These are phyloP conservation scores for Paratilapia polleni DNA, from an alignment of 2,113 vertebrate genomes.

Conservation along the genomic window DNA sequence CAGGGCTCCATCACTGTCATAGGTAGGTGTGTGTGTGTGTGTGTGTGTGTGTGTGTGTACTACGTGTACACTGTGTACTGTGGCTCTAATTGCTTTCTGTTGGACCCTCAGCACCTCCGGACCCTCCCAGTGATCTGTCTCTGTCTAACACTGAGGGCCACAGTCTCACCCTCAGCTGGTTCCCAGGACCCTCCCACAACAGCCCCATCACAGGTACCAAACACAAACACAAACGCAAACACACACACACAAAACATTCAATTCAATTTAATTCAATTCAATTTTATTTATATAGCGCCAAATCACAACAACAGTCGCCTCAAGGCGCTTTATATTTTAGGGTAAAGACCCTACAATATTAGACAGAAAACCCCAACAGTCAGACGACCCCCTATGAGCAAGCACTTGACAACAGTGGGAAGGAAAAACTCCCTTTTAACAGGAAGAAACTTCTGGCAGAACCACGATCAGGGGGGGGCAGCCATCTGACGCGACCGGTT, in stretches of 20 bases:
- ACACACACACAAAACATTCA: not conserved
- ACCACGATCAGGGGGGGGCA: no score
- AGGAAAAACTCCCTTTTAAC: no score
- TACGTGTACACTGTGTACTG: not conserved
- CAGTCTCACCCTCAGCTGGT: conserved; percentile 77
- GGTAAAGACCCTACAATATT: no score
- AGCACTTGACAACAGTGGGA: no score
- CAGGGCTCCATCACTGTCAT: conserved; percentile 83
- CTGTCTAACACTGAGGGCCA: conserved; percentile 46
- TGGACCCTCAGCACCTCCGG: conserved; percentile 70
- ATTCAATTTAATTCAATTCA: no score
- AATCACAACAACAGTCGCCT: no score
- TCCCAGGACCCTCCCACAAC: conserved; percentile 79
- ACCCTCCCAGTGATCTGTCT: conserved; percentile 64
- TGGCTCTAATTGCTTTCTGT: not conserved
- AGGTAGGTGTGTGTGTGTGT: conserved; percentile 65
- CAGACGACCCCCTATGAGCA: no score
- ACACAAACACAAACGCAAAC: not conserved
- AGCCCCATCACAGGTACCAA: conserved; percentile 68
- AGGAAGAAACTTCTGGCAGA: no score
- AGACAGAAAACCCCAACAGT: no score
- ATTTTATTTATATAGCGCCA: no score
- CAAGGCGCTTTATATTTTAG: no score
- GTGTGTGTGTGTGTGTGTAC: not conserved
- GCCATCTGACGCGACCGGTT: no score